These are phyloP conservation scores for Turritopsis dohrnii DNA, from an alignment of 30 jellyfish, hydroid and myxozoan species.

Conservation along the genomic window DNA sequence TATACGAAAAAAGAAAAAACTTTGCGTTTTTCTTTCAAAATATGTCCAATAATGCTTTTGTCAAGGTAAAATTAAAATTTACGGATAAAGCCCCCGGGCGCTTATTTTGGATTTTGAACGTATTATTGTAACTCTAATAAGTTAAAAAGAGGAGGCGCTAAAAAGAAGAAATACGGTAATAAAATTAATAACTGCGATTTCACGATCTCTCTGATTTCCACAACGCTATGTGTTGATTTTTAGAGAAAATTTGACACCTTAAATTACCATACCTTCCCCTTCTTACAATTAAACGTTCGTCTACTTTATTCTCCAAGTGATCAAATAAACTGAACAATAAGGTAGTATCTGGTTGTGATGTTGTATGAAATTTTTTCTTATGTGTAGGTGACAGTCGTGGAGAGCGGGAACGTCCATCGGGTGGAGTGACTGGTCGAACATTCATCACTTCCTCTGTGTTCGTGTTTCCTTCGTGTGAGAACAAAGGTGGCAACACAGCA, in stretches of 20 bases:
- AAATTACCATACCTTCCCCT: slow-evolving; percentile 70
- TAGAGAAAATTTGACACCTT: not conserved
- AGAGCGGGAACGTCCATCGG: slow-evolving; percentile 38
- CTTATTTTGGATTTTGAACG: too few species aligned
- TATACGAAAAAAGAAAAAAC: too few species aligned
- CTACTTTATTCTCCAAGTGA: slow-evolving; percentile 56
- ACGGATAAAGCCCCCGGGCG: too few species aligned
- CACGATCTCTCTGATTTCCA: too few species aligned
- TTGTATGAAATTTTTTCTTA: not conserved
- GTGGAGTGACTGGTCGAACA: slow-evolving; percentile 92
- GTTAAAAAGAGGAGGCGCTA: too few species aligned
- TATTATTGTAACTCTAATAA: too few species aligned
- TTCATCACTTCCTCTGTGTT: slow-evolving; percentile 37
- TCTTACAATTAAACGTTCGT: slow-evolving; percentile 50
- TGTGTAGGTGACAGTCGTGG: slow-evolving; percentile 36
- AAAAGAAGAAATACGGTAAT: too few species aligned
- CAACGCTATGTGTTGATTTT: not conserved
- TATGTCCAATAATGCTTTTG: too few species aligned
- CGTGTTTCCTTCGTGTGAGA: slow-evolving; percentile 51
- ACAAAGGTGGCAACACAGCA: slow-evolving; percentile 76
- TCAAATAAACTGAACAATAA: slow-evolving; percentile 68
- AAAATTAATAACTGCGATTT: too few species aligned
- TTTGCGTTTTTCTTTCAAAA: too few species aligned
- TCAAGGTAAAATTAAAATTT: too few species aligned
- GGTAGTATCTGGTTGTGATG: slow-evolving; percentile 58